Evolutionary conservation across 37 sponge, comb jelly and placozoan species (phyloP), one percentile per base, ranked within the genome.

Genomic region (Trichoplax adhaerens): DNA sequence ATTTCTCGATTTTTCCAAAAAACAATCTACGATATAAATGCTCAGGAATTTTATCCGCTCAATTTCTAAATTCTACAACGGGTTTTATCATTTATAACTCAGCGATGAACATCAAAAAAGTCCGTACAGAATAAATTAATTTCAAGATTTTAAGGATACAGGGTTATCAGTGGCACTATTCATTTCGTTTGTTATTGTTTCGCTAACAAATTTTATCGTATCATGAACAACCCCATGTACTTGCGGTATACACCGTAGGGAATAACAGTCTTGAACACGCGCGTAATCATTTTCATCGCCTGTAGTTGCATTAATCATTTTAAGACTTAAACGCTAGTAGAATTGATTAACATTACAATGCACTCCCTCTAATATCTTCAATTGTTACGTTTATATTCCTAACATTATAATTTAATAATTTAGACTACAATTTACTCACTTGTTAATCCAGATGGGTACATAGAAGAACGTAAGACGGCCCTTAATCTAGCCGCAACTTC

Each of bases 141-240:
- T 65, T 6, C 8, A 46, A 73, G n/a, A 50, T 74, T 81, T 55
- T 3, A 69, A 50, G 8, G 56, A 56, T 51, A 93, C 85, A 5
- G 96, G 96, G 70, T 95, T 95, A 68, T 95, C 96, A 47, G 85
- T 86, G 5, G 96, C 96, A 81, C 91, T 87, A 86, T 95, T 95
- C 78, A 95, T 82, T 60, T 95, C 96, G 4, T 86, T 85, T 52
- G 80, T 75, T 64, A 95, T 65, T 64, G 90, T 76, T 1, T 82
- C 81, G n/a, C 52, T 48, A 53, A 87, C 91, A 78, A 95, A 95
- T 57, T 80, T 61, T 48, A 95, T 78, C 58, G 96, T 95, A 63
- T 95, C 96, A 57, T 73, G 56, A 4, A 84, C 88, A 5, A 95
- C 58, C 6, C 96, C 96, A 72, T 93, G 89, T 47, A 93, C 94